phyloP scores from a whole-genome alignment of 2,888 invertebrate genomes.

The Eupithecia tripunctaria region DNA sequence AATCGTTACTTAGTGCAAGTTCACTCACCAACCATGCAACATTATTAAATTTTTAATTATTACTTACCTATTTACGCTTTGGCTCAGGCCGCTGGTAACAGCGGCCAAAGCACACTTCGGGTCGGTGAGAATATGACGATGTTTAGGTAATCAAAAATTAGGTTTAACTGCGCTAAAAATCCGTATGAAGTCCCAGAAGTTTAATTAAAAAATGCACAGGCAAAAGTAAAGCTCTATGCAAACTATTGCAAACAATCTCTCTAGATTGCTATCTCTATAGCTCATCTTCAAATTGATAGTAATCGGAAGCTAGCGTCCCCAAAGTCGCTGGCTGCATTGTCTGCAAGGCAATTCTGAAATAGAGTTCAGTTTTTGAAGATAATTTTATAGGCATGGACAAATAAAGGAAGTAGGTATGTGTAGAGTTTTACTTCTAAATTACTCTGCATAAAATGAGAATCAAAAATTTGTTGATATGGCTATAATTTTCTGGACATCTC shows the following conservation, averaged over 20 bases:
- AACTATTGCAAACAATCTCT: background rate
- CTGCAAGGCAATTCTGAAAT: background rate
- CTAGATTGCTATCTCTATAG: too few species aligned
- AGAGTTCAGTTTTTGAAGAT: background rate
- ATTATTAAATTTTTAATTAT: too few species aligned
- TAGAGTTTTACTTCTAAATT: background rate
- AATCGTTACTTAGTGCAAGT: conserved; percentile 30
- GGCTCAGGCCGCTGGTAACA: background rate
- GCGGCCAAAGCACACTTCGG: background rate
- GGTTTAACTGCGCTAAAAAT: too few species aligned
- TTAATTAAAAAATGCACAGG: background rate
- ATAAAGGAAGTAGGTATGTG: too few species aligned
- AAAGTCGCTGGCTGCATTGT: background rate
- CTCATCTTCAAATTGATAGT: background rate
- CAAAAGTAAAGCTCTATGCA: background rate
- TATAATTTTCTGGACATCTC: background rate
- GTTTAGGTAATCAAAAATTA: too few species aligned
- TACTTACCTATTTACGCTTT: background rate
- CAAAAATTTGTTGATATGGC: too few species aligned
- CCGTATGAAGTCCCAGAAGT: too few species aligned
- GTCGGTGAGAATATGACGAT: background rate
- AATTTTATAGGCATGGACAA: background rate
- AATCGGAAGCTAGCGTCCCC: background rate
- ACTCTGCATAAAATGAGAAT: background rate
- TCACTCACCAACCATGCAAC: conserved; percentile 19